Conservation (phyloP, 2,888 invertebrate genomes). For the Volucella inanis region DNA sequence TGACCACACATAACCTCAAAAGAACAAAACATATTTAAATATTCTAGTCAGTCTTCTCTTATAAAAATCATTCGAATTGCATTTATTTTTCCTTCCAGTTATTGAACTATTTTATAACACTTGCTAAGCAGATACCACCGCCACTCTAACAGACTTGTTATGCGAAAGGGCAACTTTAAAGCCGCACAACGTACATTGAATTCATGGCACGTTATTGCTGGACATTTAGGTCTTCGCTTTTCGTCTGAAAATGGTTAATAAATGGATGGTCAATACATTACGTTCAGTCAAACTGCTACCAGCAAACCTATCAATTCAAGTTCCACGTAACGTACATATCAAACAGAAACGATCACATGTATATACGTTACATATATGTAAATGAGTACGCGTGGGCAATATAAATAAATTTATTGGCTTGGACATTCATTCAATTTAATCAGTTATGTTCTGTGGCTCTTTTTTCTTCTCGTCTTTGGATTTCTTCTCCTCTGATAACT, state of each 20-base stretch:
- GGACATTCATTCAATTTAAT: constrained; percentile 7
- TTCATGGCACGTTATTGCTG: constrained; percentile 46
- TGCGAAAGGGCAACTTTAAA: constrained; percentile 34
- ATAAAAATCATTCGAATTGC: constrained; percentile 19
- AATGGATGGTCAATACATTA: constrained; percentile 26
- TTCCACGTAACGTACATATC: constrained; percentile 40
- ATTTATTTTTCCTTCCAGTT: constrained; percentile 46
- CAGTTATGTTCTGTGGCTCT: too few relatives aligned
- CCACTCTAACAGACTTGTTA: constrained; percentile 19
- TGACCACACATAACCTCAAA: not conserved
- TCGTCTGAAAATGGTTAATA: constrained; percentile 42
- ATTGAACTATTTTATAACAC: constrained; percentile 66
- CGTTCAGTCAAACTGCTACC: constrained; percentile 29
- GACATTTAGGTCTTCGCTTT: constrained; percentile 12
- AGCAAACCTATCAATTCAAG: constrained; percentile 52
- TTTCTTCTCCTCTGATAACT: not conserved
- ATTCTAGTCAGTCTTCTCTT: constrained; percentile 34
- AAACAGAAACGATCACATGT: constrained; percentile 41
- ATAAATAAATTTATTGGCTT: constrained; percentile 41
- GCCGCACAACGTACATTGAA: constrained; percentile 4
- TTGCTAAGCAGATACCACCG: constrained; percentile 29
- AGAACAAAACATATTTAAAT: constrained; percentile 8
- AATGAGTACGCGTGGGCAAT: constrained; percentile 45
- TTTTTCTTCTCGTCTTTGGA: not conserved
- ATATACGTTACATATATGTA: not conserved